Base-by-base conservation (phyloP, 2,888 invertebrate species). In the Tipula helvola region DNA sequence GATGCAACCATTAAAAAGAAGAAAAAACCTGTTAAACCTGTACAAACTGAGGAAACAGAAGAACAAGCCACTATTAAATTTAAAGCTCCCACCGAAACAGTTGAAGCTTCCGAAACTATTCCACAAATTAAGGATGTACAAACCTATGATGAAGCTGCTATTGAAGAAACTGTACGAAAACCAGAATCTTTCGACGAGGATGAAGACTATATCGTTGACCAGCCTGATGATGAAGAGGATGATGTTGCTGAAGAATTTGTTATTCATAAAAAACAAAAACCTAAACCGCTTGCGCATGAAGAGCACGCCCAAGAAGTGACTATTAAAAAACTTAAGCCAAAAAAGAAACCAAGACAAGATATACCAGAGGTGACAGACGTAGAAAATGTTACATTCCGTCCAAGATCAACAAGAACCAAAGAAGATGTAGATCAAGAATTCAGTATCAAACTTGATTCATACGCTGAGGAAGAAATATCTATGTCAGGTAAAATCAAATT, bases 391-490 rank as follows among this genome's bases (percentile, higher is more conserved):
- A 96, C 95, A 57, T 96, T 96, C 91, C 94, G 95, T 89, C 96
- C 96, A 12, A 95, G 94, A 91, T 91, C 92, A 5, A 95, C 94
- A 0, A 96, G 95, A 92, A 96, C 95, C 0, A 96, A 96, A 91
- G 96, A 97, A 92, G 96, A 96, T 89, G 96, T 97, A 13, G 97
- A 97, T 90, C 97, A 97, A 92, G 97, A 97, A 91, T 97, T 97
- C 90, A 96, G 95, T 91, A 96, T 97, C 88, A 95, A 96, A 12
- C 91, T 97, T 87, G 96, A 97, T 91, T 95, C 96, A 0, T 97
- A 97, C 90, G 96, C 96, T 57, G 97, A 96, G 92, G 97, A 97
- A 92, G 96, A 97, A 92, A 95, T 97, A 88, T 96, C 96, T 8
- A 95, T 97, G 95, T 95, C 96, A 3, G 96, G 96, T 87, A 96